Percentiles rank a stretch among this genome's conserved stretches.
Conservation (phyloP, 2,888 invertebrate species). For the Amphiduros pacificus region DNA sequence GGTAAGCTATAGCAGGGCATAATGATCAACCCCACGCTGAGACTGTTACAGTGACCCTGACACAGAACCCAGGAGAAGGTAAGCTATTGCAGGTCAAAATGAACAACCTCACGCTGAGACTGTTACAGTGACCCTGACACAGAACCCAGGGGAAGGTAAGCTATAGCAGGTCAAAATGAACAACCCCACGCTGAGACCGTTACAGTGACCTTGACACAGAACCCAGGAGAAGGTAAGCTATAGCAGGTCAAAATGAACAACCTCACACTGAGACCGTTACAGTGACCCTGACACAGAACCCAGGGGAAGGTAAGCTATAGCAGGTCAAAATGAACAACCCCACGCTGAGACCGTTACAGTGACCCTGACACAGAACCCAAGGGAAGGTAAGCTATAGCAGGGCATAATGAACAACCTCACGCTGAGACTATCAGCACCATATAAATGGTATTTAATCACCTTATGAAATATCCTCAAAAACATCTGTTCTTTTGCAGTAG, state of each 20-base stretch:
- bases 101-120: slow-evolving; percentile 50
- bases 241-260: background rate
- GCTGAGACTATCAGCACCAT: no score
- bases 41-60: slow-evolving; percentile 56
- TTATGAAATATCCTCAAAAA: no score
- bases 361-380: slow-evolving; percentile 53
- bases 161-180: background rate
- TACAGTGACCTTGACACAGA: slow-evolving; percentile 55
- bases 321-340: slow-evolving; percentile 22
- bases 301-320: slow-evolving; percentile 48
- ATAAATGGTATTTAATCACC: no score
- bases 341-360: slow-evolving; percentile 57
- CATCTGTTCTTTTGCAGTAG: no score
- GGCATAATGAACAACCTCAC: no score
- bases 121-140: slow-evolving; percentile 56
- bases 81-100: background rate
- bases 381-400: slow-evolving; percentile 50
- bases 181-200: slow-evolving; percentile 54
- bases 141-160: slow-evolving; percentile 51
- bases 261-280: slow-evolving; percentile 57
- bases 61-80: slow-evolving; percentile 54
- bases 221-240: slow-evolving; percentile 51
- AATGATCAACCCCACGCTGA: slow-evolving; percentile 43
- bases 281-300: slow-evolving; percentile 54
- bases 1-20: background rate